Evolutionary conservation across 2,113 vertebrate genomes (phyloP).

Genomic region (Mustelus asterias): DNA sequence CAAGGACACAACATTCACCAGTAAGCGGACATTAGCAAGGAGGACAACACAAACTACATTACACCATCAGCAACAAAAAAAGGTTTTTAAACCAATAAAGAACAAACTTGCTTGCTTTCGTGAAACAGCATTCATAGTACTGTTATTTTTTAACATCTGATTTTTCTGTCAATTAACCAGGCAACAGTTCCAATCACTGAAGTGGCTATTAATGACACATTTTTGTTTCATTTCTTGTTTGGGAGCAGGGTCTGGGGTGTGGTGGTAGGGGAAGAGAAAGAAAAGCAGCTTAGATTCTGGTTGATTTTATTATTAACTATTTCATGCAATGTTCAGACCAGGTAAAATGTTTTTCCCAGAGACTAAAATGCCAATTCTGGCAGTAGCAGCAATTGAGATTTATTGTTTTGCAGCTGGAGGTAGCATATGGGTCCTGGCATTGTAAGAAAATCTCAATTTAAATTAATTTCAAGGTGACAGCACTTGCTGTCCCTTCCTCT

Average conservation of each 20-base stretch:
- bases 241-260: not conserved
- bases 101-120: not conserved
- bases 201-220: not conserved
- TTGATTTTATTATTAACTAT: not conserved
- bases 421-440: not conserved
- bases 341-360: not conserved
- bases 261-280: not conserved
- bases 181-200: not conserved
- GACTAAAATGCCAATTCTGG: not conserved
- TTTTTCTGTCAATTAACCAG: not conserved
- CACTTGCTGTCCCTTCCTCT: not conserved
- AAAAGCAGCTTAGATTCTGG: not conserved
- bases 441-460: not conserved
- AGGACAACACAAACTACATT: not conserved
- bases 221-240: not conserved
- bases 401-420: not conserved
- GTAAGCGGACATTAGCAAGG: not conserved
- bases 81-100: not conserved
- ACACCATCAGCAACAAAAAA: not conserved
- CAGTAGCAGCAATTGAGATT: not conserved
- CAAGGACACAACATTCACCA: slow-evolving; percentile 16
- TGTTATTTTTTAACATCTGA: not conserved
- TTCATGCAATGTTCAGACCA: no score
- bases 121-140: no score
- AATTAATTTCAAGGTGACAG: not conserved